These are phyloP conservation scores for Carapus acus DNA, from an alignment of 2,797 vertebrate genomes.

Conservation along the genomic window DNA sequence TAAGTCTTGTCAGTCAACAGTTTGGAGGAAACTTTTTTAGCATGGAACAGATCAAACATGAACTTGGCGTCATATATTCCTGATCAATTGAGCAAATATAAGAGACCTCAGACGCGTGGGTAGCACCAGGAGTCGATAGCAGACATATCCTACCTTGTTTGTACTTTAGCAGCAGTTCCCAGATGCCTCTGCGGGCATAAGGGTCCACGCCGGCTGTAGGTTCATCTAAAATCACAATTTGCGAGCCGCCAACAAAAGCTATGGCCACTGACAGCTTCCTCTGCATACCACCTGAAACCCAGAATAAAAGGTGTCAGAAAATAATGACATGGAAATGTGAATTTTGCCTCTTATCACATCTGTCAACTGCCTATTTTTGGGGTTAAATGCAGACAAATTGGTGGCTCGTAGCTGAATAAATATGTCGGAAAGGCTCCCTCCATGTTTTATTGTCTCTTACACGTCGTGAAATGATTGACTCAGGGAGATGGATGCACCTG, in stretches of 20 bases:
- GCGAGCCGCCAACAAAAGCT: conserved; percentile 93
- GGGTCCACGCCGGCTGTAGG: conserved; percentile 98
- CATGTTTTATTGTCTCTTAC: conserved; percentile 48
- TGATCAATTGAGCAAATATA: conserved; percentile 26
- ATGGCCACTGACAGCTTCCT: conserved; percentile 96
- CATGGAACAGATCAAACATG: conserved; percentile 31
- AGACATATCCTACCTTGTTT: conserved; percentile 81
- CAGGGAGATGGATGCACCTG: conserved; percentile 29
- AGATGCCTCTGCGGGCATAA: conserved; percentile 94
- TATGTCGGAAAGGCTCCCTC: conserved; percentile 22
- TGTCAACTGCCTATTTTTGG: conserved; percentile 16
- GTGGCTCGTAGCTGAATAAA: conserved; percentile 31
- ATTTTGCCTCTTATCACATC: too few relatives aligned
- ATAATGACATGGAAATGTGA: too few relatives aligned
- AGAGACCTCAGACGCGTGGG: conserved; percentile 16
- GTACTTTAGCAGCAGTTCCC: conserved; percentile 95
- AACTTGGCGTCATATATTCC: conserved; percentile 1
- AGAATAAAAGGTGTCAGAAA: neutral
- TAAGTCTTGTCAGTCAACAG: conserved; percentile 17
- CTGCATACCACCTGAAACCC: conserved; percentile 89
- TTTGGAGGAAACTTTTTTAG: conserved; percentile 28
- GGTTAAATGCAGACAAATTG: conserved; percentile 22
- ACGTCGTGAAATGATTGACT: conserved; percentile 46
- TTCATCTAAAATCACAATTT: conserved; percentile 94
- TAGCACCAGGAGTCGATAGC: conserved; percentile 15